A percentile compares a stretch with the other conserved stretches of the same genome.
Evolutionary conservation across 2,113 vertebrate species (phyloP).

Genomic region (Dendropsophus ebraccatus): DNA sequence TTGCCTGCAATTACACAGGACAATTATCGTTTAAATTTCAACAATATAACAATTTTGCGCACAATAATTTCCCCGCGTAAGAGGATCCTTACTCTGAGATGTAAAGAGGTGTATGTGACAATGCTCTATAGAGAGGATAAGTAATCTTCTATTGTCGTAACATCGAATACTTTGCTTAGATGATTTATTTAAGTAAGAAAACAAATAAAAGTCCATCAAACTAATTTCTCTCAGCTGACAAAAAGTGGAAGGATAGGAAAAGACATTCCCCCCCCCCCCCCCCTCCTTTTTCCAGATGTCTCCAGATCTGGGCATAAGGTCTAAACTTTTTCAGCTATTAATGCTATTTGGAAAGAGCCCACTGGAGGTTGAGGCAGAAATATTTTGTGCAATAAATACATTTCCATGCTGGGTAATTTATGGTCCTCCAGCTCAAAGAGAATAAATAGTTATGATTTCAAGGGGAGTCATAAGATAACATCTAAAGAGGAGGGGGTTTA

Average conservation of each 20-base stretch:
- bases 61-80: too few species aligned
- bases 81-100: background rate
- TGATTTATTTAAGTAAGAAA: background rate
- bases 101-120: background rate
- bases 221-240: background rate
- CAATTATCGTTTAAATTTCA: too few species aligned
- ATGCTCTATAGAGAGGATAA: background rate
- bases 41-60: too few species aligned
- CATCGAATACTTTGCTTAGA: background rate
- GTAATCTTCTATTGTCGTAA: background rate
- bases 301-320: slow-evolving; percentile 12
- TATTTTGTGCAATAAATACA: slow-evolving; percentile 53
- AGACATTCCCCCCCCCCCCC: background rate
- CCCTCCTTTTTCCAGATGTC: slow-evolving; percentile 48
- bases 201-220: slow-evolving; percentile 27
- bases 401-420: slow-evolving; percentile 53
- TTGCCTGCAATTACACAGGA: too few species aligned
- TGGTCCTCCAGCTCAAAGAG: slow-evolving; percentile 19
- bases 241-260: slow-evolving; percentile 1
- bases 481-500: slow-evolving; percentile 42
- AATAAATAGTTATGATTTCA: slow-evolving; percentile 53
- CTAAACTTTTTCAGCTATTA: slow-evolving; percentile 35
- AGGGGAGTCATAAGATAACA: slow-evolving; percentile 52
- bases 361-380: slow-evolving; percentile 44
- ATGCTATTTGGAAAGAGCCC: slow-evolving; percentile 25